A percentile compares a stretch with the other conserved stretches of the same genome.
phyloP scores from a whole-genome alignment of 2,888 invertebrate genomes.

The Apamea epomidion region DNA sequence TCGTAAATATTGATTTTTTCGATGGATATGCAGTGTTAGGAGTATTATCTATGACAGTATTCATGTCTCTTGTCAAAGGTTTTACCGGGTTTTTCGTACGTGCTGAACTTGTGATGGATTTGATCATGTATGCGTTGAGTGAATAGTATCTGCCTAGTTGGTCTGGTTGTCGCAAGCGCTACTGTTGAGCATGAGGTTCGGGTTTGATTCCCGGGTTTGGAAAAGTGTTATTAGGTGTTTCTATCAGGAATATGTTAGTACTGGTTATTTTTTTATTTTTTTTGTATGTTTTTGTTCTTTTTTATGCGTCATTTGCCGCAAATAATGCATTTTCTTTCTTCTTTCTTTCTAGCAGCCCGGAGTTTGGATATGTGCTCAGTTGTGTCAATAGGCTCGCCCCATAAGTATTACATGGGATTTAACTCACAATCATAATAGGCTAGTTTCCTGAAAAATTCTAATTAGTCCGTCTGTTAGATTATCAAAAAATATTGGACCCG shows the following conservation, averaged over 20 bases:
- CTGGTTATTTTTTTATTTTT: too few relatives aligned
- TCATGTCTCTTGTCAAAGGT: not conserved
- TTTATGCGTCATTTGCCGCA: too few relatives aligned
- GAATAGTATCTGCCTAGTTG: not conserved
- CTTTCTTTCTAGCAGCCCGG: not conserved
- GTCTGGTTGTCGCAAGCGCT: not conserved
- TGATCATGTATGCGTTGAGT: too few relatives aligned
- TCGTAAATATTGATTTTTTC: constrained; percentile 22
- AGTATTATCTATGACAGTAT: not conserved
- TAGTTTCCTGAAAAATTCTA: too few relatives aligned
- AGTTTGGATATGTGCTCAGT: not conserved
- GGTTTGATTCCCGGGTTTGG: not conserved
- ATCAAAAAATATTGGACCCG: too few relatives aligned
- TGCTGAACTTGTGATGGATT: not conserved
- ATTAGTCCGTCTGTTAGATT: too few relatives aligned
- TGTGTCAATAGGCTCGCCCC: not conserved
- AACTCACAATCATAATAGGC: too few relatives aligned
- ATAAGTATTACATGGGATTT: not conserved
- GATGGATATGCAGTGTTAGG: not conserved
- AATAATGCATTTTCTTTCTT: too few relatives aligned
- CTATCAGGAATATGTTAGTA: not conserved
- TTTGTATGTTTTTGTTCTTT: too few relatives aligned
- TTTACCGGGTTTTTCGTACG: not conserved
- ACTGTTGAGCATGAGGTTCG: too few relatives aligned
- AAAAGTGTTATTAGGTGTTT: not conserved